phyloP scores from a whole-genome alignment of 2,888 invertebrate species.

The Scaptomyza flava region DNA sequence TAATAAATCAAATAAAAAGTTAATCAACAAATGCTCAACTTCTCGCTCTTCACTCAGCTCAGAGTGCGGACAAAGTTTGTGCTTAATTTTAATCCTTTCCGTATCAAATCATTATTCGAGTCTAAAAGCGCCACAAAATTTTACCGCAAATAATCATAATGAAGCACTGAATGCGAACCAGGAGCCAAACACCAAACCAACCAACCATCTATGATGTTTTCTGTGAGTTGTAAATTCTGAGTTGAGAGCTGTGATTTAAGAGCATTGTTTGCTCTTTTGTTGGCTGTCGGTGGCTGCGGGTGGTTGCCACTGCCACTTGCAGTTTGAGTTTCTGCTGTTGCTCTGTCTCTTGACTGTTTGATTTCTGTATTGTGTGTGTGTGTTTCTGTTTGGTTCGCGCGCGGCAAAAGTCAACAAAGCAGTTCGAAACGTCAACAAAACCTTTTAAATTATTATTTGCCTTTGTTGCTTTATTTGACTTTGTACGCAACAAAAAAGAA shows the following conservation, averaged over 20 bases:
- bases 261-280: slow-evolving; percentile 51
- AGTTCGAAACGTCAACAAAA: slow-evolving; percentile 79
- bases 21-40: slow-evolving; percentile 75
- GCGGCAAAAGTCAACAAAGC: slow-evolving; percentile 81
- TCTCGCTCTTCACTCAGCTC: slow-evolving; percentile 10
- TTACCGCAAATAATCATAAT: slow-evolving; percentile 82
- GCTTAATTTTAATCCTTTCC: slow-evolving; percentile 84
- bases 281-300: slow-evolving; percentile 46
- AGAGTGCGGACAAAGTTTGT: slow-evolving; percentile 73
- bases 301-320: slow-evolving; percentile 61
- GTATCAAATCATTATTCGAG: slow-evolving; percentile 81
- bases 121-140: slow-evolving; percentile 73
- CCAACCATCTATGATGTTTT: slow-evolving; percentile 36
- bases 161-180: slow-evolving; percentile 53
- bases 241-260: slow-evolving; percentile 9
- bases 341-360: slow-evolving; percentile 53
- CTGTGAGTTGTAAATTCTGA: not conserved
- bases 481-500: slow-evolving; percentile 42
- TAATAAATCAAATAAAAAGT: slow-evolving; percentile 80
- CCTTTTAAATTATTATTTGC: slow-evolving; percentile 80
- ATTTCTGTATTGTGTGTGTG: slow-evolving; percentile 58
- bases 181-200: slow-evolving; percentile 2
- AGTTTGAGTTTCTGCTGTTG: slow-evolving; percentile 54
- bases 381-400: slow-evolving; percentile 74
- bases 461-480: slow-evolving; percentile 78